Base-by-base conservation (phyloP, 1,140 invertebrate genomes). In the Frieseomelitta varia region DNA sequence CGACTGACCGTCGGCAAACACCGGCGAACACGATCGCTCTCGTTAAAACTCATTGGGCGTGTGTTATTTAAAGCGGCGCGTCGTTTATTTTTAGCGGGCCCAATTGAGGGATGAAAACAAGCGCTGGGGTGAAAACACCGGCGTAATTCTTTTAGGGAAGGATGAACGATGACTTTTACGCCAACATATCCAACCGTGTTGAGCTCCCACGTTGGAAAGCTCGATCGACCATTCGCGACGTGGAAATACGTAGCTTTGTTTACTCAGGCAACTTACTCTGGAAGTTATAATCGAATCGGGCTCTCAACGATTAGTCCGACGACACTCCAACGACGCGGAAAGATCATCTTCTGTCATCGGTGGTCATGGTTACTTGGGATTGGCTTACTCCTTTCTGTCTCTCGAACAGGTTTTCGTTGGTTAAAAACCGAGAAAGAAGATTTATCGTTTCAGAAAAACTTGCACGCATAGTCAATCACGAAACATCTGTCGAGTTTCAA, bases 51-150 rank as follows among this genome's bases (percentile, higher is more conserved):
- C 27, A 12, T 14, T 15, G 11, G 61, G 8, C n/a, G n/a, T 53
- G 65, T 73, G 65, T 73, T 79, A 79, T 84, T 79, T 79, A 53
- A 69, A 72, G 51, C 30, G 11, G 2, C 30, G 51, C 30, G 51
- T 4, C 2, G 47, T 69, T 84, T 84, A 84, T 84, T 84, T 84
- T 84, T 65, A 84, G 47, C 19, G 4, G n/a, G 71, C 30, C 63
- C 0, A 68, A 19, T 11, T n/a, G 14, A n/a, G 24, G 8, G 10
- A 15, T 10, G 17, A 82, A 82, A 76, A 75, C 61, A 67, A 61
- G 12, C 72, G 27, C 12, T 6, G 56, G n/a, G n/a, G n/a, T n/a
- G n/a, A n/a, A n/a, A 63, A 51, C 30, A 65, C 17, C 78, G 39
- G 30, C 65, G 47, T 78, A 78, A 78, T 68, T 78, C 39, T 55